Percentiles rank a stretch among this genome's conserved stretches.
phyloP scores from a whole-genome alignment of 2,113 vertebrate genomes.

The Panthera leo region DNA sequence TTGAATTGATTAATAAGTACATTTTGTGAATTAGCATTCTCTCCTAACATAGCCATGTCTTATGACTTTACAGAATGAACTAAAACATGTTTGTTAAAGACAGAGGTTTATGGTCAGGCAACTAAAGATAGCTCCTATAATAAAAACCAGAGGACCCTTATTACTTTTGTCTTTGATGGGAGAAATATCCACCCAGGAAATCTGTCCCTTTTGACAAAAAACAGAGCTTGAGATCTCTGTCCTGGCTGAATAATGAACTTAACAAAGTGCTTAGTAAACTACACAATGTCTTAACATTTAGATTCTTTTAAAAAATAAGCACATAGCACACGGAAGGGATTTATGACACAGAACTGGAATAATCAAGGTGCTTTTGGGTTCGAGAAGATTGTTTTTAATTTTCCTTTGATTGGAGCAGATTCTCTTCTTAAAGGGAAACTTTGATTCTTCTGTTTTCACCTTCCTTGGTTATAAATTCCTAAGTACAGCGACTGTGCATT shows the following conservation, averaged over 20 bases:
- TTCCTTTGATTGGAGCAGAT: background rate
- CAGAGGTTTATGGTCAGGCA: background rate
- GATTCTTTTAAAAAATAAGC: background rate
- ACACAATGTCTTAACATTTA: background rate
- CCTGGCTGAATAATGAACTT: background rate
- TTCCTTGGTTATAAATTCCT: background rate
- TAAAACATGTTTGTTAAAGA: background rate
- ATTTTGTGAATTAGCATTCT: background rate
- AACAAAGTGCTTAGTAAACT: background rate
- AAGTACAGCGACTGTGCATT: background rate
- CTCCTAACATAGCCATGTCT: background rate
- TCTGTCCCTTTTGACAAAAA: background rate
- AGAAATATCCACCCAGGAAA: background rate
- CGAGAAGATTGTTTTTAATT: background rate
- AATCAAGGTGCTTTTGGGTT: background rate
- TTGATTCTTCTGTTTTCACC: background rate
- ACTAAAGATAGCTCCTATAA: background rate
- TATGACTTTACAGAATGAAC: background rate
- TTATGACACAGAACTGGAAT: background rate
- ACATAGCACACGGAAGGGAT: background rate
- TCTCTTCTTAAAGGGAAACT: background rate
- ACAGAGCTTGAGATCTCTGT: background rate
- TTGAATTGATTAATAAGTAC: background rate
- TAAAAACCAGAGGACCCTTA: background rate
- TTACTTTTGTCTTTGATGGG: background rate